Evolutionary conservation across 2,797 vertebrate genomes (phyloP), one percentile per base, ranked within the genome.

Genomic region (Chaetophractus vellerosus): DNA sequence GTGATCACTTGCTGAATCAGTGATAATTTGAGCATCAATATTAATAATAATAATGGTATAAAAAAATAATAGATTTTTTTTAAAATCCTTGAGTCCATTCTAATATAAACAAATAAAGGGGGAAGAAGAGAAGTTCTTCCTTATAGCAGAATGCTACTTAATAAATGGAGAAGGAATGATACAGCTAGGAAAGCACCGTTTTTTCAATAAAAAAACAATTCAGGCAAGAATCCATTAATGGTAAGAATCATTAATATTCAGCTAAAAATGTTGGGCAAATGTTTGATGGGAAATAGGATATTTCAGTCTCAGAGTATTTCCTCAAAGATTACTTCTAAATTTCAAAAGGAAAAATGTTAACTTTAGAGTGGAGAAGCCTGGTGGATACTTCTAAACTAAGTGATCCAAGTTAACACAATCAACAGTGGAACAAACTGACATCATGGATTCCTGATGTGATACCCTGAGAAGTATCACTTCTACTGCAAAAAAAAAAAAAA

Each of bases 371-470:
- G 36, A 81, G 38, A 93, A 75, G 90, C 6, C 66, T 78, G 31
- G 16, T 52, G 87, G 38, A 80, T 19, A 81, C 26, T 48, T 64
- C 68, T 57, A 75, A 96, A 89, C 55, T 68, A 72, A 74, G 45
- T 74, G 71, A 83, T 5, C 59, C 15, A 81, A 88, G 55, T 64
- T 85, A 84, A 68, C 36, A 66, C 21, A 86, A 68, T 24, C 66
- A 91, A 88, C 33, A 85, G 85, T 63, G n/a, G 45, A 45, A 93
- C 78, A 94, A 93, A 91, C 10, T 76, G 52, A 16, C 5, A 84
- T 15, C 45, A 45, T 45, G 10, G 14, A 76, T 85, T 63, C 33
- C n/a, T 85, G 63, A 26, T 50, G 24, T 61, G 38, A 91, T 50
- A 95, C 33, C 7, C 45, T 45, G 45, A 45, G 45, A 45, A 45